Conservation (phyloP, 2,888 invertebrate genomes). For the Fragum sueziense region DNA sequence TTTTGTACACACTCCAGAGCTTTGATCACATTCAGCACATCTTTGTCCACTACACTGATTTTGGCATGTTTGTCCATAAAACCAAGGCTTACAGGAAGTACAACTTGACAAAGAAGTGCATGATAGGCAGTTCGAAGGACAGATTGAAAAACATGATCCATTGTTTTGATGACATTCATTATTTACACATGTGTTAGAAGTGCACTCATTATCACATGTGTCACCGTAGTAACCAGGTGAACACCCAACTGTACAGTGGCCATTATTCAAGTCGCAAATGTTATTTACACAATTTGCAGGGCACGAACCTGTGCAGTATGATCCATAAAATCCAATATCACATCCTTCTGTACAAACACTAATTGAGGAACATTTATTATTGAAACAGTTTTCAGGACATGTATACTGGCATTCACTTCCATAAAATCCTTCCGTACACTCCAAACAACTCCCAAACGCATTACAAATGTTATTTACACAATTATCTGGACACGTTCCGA, state of each 20-base stretch:
- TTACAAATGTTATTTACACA: not conserved
- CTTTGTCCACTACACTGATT: not conserved
- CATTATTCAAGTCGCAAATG: not conserved
- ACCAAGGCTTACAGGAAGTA: not conserved
- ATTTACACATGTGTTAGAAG: not conserved
- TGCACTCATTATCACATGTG: not conserved
- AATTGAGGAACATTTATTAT: not conserved
- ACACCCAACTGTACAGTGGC: not conserved
- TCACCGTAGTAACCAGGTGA: not conserved
- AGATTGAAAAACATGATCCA: not conserved
- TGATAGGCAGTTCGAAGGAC: not conserved
- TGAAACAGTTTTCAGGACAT: not conserved
- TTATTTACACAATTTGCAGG: not conserved
- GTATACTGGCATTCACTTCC: not conserved
- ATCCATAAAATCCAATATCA: not conserved
- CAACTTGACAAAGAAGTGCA: not conserved
- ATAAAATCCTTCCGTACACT: not conserved
- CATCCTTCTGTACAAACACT: not conserved
- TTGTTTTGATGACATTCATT: slow-evolving; percentile 4
- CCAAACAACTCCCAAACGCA: not conserved
- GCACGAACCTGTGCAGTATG: not conserved
- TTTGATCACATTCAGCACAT: not conserved
- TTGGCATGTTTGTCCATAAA: not conserved
- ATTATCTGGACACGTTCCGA: not conserved
- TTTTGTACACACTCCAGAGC: not conserved